phyloP scores from a whole-genome alignment of 53 echinoderm and acorn worm species.

The Luidia sarsii region DNA sequence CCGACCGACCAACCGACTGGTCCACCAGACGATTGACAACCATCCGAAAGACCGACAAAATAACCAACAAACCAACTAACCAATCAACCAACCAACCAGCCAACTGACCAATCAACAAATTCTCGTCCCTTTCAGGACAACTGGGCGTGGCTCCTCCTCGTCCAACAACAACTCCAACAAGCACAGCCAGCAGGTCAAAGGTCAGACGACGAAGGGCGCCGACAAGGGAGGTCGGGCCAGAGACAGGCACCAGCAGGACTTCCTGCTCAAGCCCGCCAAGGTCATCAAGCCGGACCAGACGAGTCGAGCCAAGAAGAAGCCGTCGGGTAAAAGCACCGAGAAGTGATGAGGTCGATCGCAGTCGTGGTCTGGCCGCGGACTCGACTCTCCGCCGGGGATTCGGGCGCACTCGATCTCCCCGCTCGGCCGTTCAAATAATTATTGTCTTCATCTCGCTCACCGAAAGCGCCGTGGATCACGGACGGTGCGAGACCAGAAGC shows the following conservation, averaged over 20 bases:
- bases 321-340: slow-evolving; percentile 5
- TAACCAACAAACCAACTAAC: too few relatives aligned
- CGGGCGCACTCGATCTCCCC: too few relatives aligned
- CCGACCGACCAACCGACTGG: too few relatives aligned
- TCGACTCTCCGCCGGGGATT: too few relatives aligned
- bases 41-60: too few relatives aligned
- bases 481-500: too few relatives aligned
- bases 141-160: background rate
- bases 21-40: too few relatives aligned
- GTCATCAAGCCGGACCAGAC: slow-evolving; percentile 19
- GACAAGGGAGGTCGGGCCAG: slow-evolving; percentile 3
- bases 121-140: background rate
- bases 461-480: too few relatives aligned
- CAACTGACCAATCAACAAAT: background rate
- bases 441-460: too few relatives aligned
- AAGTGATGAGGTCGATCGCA: slow-evolving; percentile 21
- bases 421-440: too few relatives aligned
- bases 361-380: too few relatives aligned
- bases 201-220: slow-evolving; percentile 37
- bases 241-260: slow-evolving; percentile 28
- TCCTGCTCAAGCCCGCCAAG: slow-evolving; percentile 29
- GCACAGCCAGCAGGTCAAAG: slow-evolving; percentile 22
- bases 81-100: background rate
- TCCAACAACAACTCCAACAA: background rate
- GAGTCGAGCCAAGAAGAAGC: slow-evolving; percentile 24